A percentile compares a stretch with the other conserved stretches of the same genome.
These are phyloP conservation scores for Acrobasis consociella DNA, from an alignment of 2,888 invertebrate species.

Conservation along the genomic window DNA sequence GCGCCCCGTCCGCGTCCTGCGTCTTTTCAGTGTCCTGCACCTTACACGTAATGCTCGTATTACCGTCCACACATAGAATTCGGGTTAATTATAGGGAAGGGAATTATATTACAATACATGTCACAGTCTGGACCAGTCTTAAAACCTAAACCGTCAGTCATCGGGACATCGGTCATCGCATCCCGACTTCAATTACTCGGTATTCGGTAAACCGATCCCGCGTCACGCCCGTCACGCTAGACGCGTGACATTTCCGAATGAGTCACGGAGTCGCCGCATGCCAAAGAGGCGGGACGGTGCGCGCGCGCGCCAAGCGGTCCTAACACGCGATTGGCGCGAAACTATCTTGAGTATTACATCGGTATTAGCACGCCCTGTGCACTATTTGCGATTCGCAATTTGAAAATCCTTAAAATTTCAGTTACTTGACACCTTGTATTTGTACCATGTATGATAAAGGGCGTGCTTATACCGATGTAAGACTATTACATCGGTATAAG, in stretches of 20 bases:
- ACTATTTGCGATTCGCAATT: neutral
- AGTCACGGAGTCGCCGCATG: slow-evolving; percentile 39
- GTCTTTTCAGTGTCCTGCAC: no score
- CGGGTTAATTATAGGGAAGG: no score
- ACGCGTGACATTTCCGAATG: slow-evolving; percentile 44
- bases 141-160: slow-evolving; percentile 7
- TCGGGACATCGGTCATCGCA: no score
- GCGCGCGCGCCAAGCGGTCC: slow-evolving; percentile 34
- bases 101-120: no score
- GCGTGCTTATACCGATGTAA: no score
- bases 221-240: slow-evolving; percentile 28
- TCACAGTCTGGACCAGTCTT: no score
- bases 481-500: neutral
- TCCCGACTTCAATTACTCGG: slow-evolving; percentile 26
- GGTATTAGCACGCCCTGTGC: slow-evolving; percentile 8
- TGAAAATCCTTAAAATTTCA: no score
- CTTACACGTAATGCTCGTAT: no score
- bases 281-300: slow-evolving; percentile 40
- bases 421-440: no score
- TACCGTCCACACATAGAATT: no score
- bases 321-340: slow-evolving; percentile 38
- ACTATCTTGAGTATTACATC: neutral
- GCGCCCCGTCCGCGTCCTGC: no score
- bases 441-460: no score
- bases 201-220: slow-evolving; percentile 29